Percentiles rank a stretch among this genome's conserved stretches.
These are phyloP conservation scores for Delia radicum DNA, from an alignment of 1,140 invertebrate genomes.

Conservation along the genomic window DNA sequence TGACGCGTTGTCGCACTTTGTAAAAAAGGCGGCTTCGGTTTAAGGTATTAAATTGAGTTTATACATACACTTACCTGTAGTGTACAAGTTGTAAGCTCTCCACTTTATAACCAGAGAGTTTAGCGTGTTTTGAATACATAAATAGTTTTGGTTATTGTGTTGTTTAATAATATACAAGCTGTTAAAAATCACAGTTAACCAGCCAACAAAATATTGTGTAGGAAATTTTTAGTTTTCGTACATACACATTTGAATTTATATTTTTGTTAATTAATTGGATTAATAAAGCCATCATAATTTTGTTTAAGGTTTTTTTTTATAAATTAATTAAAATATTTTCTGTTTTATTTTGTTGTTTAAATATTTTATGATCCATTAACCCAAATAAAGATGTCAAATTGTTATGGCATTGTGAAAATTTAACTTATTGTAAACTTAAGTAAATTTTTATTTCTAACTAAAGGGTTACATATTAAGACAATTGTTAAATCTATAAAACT, in stretches of 20 bases:
- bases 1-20: constrained; percentile 22
- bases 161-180: constrained; percentile 8
- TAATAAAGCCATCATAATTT: constrained; percentile 19
- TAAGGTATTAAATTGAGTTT: constrained; percentile 5
- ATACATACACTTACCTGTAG: not conserved
- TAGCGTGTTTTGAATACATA: constrained; percentile 16
- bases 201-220: not conserved
- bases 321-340: constrained; percentile 6
- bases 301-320: not conserved
- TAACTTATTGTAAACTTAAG: no score
- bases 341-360: no score
- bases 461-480: no score
- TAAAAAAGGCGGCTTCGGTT: not conserved
- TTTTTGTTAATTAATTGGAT: constrained; percentile 21
- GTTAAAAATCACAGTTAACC: constrained; percentile 19
- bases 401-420: not conserved
- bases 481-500: no score
- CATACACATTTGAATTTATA: not conserved
- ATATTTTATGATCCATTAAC: constrained; percentile 22
- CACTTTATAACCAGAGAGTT: not conserved
- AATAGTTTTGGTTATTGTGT: not conserved
- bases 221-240: not conserved
- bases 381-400: constrained; percentile 18
- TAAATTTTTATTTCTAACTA: no score
- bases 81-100: not conserved